phyloP scores from a whole-genome alignment of 2,888 invertebrate species.

The Brachyptera risi region DNA sequence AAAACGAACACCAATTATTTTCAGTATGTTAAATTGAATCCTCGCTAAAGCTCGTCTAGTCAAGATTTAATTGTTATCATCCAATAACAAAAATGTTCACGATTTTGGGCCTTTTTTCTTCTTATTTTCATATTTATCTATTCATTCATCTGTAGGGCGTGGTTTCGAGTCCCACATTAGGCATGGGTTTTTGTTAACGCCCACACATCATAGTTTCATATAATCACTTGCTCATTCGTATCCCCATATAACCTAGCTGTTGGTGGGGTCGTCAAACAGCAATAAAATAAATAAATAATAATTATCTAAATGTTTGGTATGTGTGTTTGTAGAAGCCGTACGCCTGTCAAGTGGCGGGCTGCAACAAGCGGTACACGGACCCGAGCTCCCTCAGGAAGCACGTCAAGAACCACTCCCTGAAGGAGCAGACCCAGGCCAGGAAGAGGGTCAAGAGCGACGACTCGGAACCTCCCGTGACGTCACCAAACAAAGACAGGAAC shows the following conservation, averaged over 20 bases:
- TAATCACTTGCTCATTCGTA: neutral
- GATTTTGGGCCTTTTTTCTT: too few species aligned
- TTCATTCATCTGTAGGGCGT: neutral
- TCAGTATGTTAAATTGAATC: too few species aligned
- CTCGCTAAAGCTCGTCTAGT: too few species aligned
- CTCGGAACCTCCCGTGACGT: too few species aligned
- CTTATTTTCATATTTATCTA: too few species aligned
- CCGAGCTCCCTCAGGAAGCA: slow-evolving; percentile 91
- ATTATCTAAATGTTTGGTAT: neutral
- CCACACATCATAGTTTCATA: neutral
- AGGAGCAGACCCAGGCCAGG: slow-evolving; percentile 32
- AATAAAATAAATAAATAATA: too few species aligned
- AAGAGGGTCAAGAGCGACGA: slow-evolving; percentile 29
- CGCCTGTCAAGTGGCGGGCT: slow-evolving; percentile 82
- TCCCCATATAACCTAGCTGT: too few species aligned
- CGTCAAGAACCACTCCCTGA: slow-evolving; percentile 70
- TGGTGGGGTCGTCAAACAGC: too few species aligned
- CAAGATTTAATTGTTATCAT: too few species aligned
- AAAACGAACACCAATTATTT: too few species aligned
- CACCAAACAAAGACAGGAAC: too few species aligned
- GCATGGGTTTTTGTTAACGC: neutral
- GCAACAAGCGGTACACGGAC: slow-evolving; percentile 89
- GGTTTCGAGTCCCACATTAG: neutral
- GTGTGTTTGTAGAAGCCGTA: slow-evolving; percentile 76
- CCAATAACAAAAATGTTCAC: too few species aligned